Conservation (phyloP, 2,888 invertebrate species). For the Trisateles emortualis region DNA sequence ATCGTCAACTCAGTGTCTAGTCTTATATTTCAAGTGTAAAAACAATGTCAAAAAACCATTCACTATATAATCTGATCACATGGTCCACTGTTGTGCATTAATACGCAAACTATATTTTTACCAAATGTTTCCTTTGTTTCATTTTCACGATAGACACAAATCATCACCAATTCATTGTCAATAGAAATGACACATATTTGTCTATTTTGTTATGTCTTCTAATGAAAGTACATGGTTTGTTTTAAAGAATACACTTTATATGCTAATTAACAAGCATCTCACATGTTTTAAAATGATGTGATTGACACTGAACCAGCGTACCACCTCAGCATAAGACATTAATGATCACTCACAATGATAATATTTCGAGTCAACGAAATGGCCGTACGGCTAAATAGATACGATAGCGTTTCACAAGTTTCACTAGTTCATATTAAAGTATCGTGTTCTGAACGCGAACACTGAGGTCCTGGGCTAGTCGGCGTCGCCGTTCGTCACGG, state of each 20-base stretch:
- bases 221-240: conserved; percentile 79
- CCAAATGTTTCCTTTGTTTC: conserved; percentile 71
- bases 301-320: conserved; percentile 62
- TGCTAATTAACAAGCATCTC: conserved; percentile 70
- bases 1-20: conserved; percentile 80
- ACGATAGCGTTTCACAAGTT: conserved; percentile 60
- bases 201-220: conserved; percentile 74
- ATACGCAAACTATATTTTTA: conserved; percentile 78
- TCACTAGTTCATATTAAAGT: conserved; percentile 69
- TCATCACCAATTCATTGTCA: conserved; percentile 80
- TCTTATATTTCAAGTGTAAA: conserved; percentile 76
- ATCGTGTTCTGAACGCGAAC: conserved; percentile 65
- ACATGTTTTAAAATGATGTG: conserved; percentile 61
- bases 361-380: conserved; percentile 64
- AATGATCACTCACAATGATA: conserved; percentile 69
- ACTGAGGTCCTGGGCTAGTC: conserved; percentile 75
- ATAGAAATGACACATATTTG: conserved; percentile 70
- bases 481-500: conserved; percentile 89
- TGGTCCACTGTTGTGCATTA: conserved; percentile 82
- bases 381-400: conserved; percentile 54
- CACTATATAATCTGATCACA: conserved; percentile 82
- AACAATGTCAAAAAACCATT: conserved; percentile 83
- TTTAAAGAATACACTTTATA: conserved; percentile 70
- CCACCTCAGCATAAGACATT: conserved; percentile 54
- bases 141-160: conserved; percentile 77